Evolutionary conservation across 2,888 invertebrate species (phyloP), one percentile per base, ranked within the genome.

Genomic region (Drosophila atripex): DNA sequence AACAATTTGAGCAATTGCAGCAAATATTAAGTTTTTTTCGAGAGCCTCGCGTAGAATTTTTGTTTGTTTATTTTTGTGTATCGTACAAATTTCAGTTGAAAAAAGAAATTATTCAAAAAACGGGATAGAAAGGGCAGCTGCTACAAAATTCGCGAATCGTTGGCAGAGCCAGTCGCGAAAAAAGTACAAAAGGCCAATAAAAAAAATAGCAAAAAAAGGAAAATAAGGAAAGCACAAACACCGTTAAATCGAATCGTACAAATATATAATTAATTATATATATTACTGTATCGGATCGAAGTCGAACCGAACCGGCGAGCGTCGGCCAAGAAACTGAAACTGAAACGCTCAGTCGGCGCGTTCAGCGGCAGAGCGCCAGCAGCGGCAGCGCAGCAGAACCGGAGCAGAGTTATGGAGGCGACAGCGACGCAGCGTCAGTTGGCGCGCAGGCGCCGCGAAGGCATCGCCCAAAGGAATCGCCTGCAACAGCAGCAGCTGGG

Each of bases 291-390:
- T 50, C 32, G 50, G 25, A 9, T 21, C 60, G 32, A 43, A 47
- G 35, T 35, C 55, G 73, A 77, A 86, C 89, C 78, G 82, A 78
- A 83, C 80, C 89, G 88, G 84, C 78, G 87, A 84, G 76, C 78
- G 82, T 79, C 89, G 76, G 83, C 59, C 68, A 83, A 86, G 75
- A 76, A 83, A 88, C 83, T 78, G 78, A 89, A 78, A 89, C 83
- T 78, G 74, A 89, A 88, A 74, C 71, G 65, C 73, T 41, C 57
- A n/a, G 32, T 39, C 25, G 69, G 50, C 70, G 69, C 61, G 12
- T 12, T 8, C 12, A 43, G 21, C 43, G 21, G 46, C 59, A 54
- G 50, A 53, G 23, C 25, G 64, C 70, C 59, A 50, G 51, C 72
- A 57, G 59, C 65, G 68, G 41, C 69, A 46, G 2, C 8, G 14